Evolutionary conservation across 2,113 vertebrate genomes (phyloP), one percentile per base, ranked within the genome.

Genomic region (Panurus biarmicus): DNA sequence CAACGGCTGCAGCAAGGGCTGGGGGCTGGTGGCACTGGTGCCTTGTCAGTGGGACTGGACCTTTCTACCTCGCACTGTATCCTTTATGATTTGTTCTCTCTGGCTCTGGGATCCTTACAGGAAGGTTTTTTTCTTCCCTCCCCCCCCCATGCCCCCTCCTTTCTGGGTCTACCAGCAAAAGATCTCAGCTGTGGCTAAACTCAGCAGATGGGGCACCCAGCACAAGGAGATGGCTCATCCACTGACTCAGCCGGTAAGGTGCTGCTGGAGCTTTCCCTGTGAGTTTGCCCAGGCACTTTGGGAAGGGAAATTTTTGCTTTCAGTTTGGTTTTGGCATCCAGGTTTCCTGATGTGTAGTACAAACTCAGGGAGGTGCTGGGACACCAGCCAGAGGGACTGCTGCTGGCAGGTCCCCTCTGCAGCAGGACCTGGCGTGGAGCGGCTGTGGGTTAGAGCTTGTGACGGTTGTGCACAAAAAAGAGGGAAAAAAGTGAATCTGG

Each of bases 141-240:
- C 28, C 13, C n/a, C n/a, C n/a, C n/a, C n/a, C n/a, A n/a, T n/a
- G n/a, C 23, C 20, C 42, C 16, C 23, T 11, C n/a, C 13, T 62
- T 56, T 51, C 89, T 74, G 86, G 79, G 84, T 84, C 77, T 93
- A 29, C 89, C 9, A 45, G 77, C 89, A 85, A 89, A 90, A 91
- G 95, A 94, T 58, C 90, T 95, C 92, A 85, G 95, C 91, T 62
- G 94, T 77, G 18, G 75, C 84, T 93, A 57, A 89, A 77, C 73
- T 54, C 22, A 58, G 94, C 90, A 91, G 94, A 93, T 96, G 94
- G 91, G 85, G 86, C 89, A 95, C 47, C 87, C 90, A 44, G 95
- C 90, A 64, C 87, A 91, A 86, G 93, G 93, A 94, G 94, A 96
- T 93, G 95, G 62, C 95, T 96, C 92, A 95, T 87, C 61, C 93